Base-by-base conservation (phyloP, 2,797 vertebrate species). In the Sebastes itinus region DNA sequence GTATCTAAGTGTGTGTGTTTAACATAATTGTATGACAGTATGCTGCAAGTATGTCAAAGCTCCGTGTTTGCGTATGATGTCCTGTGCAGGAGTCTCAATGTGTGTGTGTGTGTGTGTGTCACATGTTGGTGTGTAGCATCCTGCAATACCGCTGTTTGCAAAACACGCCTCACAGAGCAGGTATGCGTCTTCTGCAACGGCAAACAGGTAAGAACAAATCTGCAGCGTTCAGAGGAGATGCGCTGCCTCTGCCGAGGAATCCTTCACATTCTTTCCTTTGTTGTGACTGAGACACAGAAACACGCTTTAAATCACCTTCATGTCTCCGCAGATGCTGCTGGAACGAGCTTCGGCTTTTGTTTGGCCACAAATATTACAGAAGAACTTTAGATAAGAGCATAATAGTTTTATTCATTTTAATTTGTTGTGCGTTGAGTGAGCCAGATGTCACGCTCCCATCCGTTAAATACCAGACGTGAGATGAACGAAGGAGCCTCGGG, bases 181-280 rank as follows among this genome's bases (percentile, higher is more conserved):
- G 86, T 89, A 88, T 87, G 89, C 12, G 82, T 90, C 64, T 66
- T 55, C 80, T 79, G 86, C 83, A 58, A 30, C 5, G 3, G 75
- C 78, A 63, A 80, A 91, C 89, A 92, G 90, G 89, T 88, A 91
- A 27, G 65, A 83, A 92, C 90, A 90, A 81, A 90, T 81, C 88
- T 79, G 77, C 75, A 30, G 74, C 33, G 32, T 88, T 75, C 78
- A 64, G 25, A 76, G 58, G 72, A 68, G 83, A 66, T 54, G 75
- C 4, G 66, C 35, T 66, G 64, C 63, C n/a, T 66, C 58, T n/a
- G 63, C 6, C 2, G 8, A 30, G 28, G 71, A 72, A 84, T 88
- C 82, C 78, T 71, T 75, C 73, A 76, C 92, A 90, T 93, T 91
- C 91, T 79, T 87, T 82, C 83, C 92, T 92, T 85, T 88, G 92